Base-by-base conservation (phyloP, 2,113 vertebrate species). In the Pteruthius melanotis region DNA sequence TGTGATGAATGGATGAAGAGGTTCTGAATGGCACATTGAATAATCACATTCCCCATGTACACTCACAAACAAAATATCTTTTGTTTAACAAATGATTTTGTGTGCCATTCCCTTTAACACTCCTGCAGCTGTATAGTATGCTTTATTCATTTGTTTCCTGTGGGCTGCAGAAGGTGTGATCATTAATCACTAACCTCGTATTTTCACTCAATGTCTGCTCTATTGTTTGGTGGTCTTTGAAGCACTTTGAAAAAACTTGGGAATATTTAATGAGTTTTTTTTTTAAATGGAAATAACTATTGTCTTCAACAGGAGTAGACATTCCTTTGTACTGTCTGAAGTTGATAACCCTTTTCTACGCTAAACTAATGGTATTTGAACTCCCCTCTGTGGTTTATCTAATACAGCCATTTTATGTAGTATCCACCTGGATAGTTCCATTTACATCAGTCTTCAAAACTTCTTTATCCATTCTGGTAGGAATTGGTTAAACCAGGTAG, bases 281-380 rank as follows among this genome's bases (percentile, higher is more conserved):
- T 82, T 12, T 3, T 7, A 27, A 54, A 37, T 40, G 33, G 42
- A 93, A 61, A 4, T 39, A 64, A 78, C 10, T 68, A 18, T 9
- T 93, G 30, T n/a, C 79, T 93, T 87, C 80, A 49, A 31, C 20
- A 21, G 61, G 37, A 76, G 64, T 44, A 94, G 56, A 54, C 21
- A 74, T 15, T 18, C 26, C 16, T 90, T 65, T 90, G 31, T 77
- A 44, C 23, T 59, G 11, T 16, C 70, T 92, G 81, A 63, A 71
- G 14, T 5, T 87, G 37, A 39, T 79, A 54, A 63, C 17, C 7
- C 33, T 63, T 47, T 77, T 16, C 31, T 35, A 5, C 19, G 15
- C 14, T 69, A 45, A 93, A 45, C n/a, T 47, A 50, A 54, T 0
- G 0, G 8, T 33, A 10, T 56, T 89, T 89, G 40, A 74, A 22